Percentiles rank a stretch among this genome's conserved stretches.
Evolutionary conservation across 2,797 vertebrate genomes (phyloP).

Genomic region (Falco naumanni): DNA sequence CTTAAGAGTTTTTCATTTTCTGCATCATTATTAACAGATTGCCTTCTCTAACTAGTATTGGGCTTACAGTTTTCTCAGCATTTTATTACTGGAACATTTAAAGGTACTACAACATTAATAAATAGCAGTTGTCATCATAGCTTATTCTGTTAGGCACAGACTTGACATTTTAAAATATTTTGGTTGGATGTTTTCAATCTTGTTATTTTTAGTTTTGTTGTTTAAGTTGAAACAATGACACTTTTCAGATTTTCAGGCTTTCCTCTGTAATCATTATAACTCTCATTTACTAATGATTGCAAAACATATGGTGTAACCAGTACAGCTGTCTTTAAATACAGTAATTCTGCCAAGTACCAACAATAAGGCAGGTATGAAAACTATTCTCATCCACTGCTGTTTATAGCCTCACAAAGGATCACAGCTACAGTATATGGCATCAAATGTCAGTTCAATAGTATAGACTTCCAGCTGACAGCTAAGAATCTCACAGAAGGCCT

Average conservation of each 20-base stretch:
- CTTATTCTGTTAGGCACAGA: not conserved
- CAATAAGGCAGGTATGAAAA: constrained; percentile 60
- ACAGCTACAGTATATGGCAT: not conserved
- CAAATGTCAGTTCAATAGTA: constrained; percentile 4
- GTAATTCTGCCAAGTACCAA: constrained; percentile 54
- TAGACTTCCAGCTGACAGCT: constrained; percentile 24
- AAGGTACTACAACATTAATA: not conserved
- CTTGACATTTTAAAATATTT: not conserved
- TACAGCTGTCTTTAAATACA: constrained; percentile 63
- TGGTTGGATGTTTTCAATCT: not conserved
- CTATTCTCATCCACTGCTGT: constrained; percentile 14
- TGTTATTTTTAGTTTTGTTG: not conserved
- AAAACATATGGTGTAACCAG: constrained; percentile 49
- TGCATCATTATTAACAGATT: not conserved
- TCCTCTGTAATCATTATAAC: constrained; percentile 22
- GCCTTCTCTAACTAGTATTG: not conserved
- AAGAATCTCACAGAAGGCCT: not conserved
- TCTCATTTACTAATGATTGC: constrained; percentile 59
- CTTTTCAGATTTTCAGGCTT: constrained; percentile 4
- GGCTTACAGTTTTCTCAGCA: not conserved
- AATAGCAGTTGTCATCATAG: not conserved
- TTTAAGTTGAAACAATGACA: not conserved
- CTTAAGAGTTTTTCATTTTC: not conserved
- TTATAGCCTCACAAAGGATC: constrained; percentile 46
- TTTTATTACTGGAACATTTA: not conserved